A percentile compares a stretch with the other conserved stretches of the same genome.
Evolutionary conservation across 2,888 invertebrate genomes (phyloP).

Genomic region (Melikaiella ostensackeni): DNA sequence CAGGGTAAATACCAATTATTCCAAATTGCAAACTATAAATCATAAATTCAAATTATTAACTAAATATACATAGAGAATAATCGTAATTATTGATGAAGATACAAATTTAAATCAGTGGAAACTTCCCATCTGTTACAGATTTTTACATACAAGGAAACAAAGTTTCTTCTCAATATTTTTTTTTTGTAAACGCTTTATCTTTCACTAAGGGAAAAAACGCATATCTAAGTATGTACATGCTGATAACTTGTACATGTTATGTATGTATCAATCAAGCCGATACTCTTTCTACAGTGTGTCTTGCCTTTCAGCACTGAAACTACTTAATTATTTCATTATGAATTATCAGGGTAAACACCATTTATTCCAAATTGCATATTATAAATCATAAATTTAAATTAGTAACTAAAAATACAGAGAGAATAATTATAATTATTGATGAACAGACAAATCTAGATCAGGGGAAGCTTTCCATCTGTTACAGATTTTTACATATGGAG

Average conservation of each 20-base stretch:
- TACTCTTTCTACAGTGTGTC: no score
- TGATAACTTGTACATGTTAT: no score
- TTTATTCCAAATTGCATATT: no score
- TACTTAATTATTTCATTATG: no score
- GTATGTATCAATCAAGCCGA: no score
- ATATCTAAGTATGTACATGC: slow-evolving; percentile 38
- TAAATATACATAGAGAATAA: no score
- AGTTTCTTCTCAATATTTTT: background rate
- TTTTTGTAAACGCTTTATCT: slow-evolving; percentile 18
- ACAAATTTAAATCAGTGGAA: background rate
- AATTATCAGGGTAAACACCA: no score
- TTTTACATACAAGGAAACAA: slow-evolving; percentile 8
- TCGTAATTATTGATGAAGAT: no score
- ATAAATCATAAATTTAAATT: background rate
- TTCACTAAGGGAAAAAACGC: slow-evolving; percentile 2
- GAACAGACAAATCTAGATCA: background rate
- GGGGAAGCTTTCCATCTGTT: background rate
- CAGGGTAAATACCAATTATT: no score
- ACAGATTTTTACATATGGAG: background rate
- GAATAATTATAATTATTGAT: no score
- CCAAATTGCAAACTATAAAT: background rate
- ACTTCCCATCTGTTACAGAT: background rate
- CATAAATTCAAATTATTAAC: background rate
- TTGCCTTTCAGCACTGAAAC: no score
- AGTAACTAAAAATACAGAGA: background rate